Evolutionary conservation across 2,888 invertebrate species (phyloP).

Genomic region (Drosophila melanosoma): DNA sequence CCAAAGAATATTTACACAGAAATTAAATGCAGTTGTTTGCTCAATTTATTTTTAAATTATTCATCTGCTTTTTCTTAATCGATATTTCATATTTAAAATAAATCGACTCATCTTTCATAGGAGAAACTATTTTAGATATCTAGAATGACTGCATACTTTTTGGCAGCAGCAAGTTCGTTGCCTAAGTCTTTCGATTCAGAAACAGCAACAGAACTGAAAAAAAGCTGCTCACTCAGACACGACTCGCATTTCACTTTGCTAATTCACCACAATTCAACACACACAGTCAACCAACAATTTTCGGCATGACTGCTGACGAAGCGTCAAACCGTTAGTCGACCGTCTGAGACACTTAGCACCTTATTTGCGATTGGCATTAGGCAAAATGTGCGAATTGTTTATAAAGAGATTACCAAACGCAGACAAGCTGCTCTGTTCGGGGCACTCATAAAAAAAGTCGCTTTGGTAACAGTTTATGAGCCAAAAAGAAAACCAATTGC

Average conservation of each 20-base stretch:
- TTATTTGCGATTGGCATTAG: slow-evolving; percentile 76
- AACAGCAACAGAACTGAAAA: slow-evolving; percentile 5
- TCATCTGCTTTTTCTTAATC: neutral
- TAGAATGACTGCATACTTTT: slow-evolving; percentile 38
- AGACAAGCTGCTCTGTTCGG: slow-evolving; percentile 60
- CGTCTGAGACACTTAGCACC: slow-evolving; percentile 73
- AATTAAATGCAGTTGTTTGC: neutral
- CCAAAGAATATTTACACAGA: neutral
- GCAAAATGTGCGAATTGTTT: slow-evolving; percentile 79
- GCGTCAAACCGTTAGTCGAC: slow-evolving; percentile 23
- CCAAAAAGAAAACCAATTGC: slow-evolving; percentile 54
- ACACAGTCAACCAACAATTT: slow-evolving; percentile 42
- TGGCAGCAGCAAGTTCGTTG: slow-evolving; percentile 53
- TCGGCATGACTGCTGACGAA: slow-evolving; percentile 39
- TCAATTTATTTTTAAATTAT: neutral
- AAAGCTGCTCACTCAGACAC: neutral
- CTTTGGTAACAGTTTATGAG: slow-evolving; percentile 53
- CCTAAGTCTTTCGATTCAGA: slow-evolving; percentile 60
- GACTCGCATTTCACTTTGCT: slow-evolving; percentile 46
- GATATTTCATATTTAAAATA: neutral
- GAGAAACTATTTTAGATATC: neutral
- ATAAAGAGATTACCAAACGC: slow-evolving; percentile 80
- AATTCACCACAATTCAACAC: slow-evolving; percentile 11
- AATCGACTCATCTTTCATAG: neutral
- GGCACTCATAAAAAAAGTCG: slow-evolving; percentile 64